Conservation (phyloP, 1,140 invertebrate species). For the Hyphantria cunea region DNA sequence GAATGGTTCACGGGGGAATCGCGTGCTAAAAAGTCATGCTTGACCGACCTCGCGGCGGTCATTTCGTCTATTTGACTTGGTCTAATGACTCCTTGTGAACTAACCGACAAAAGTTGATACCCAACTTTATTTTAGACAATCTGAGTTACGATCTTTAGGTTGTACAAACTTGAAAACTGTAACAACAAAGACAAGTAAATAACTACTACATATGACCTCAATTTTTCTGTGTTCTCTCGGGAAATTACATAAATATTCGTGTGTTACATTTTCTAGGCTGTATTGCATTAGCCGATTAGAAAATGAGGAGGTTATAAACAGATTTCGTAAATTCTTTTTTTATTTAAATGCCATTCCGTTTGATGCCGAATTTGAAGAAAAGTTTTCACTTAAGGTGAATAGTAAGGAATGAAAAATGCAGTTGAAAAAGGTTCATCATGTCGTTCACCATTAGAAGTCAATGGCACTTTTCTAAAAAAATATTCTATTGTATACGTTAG, state of each 20-base stretch:
- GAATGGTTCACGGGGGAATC: constrained; percentile 21
- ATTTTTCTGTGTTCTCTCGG: constrained; percentile 53
- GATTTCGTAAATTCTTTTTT: too few species aligned
- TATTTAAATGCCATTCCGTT: too few species aligned
- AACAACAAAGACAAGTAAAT: constrained; percentile 61
- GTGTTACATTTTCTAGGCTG: too few species aligned
- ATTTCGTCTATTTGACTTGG: constrained; percentile 34
- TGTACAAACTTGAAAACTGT: constrained; percentile 69
- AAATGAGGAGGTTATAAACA: too few species aligned
- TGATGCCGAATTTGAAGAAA: too few species aligned
- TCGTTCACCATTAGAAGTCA: too few species aligned
- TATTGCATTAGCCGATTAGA: too few species aligned
- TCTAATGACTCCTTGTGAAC: constrained; percentile 47
- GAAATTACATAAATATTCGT: constrained; percentile 36
- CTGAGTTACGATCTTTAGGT: constrained; percentile 65
- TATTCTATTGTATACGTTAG: too few species aligned
- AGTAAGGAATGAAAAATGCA: too few species aligned
- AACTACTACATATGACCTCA: constrained; percentile 49
- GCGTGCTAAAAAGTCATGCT: constrained; percentile 34
- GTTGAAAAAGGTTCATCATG: too few species aligned
- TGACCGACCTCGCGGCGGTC: constrained; percentile 21
- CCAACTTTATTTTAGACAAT: constrained; percentile 45
- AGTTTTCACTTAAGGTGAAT: too few species aligned
- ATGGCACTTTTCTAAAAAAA: too few species aligned
- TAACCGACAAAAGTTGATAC: constrained; percentile 44